phyloP scores from a whole-genome alignment of 2,113 vertebrate species.

The Melanerpes aurifrons region DNA sequence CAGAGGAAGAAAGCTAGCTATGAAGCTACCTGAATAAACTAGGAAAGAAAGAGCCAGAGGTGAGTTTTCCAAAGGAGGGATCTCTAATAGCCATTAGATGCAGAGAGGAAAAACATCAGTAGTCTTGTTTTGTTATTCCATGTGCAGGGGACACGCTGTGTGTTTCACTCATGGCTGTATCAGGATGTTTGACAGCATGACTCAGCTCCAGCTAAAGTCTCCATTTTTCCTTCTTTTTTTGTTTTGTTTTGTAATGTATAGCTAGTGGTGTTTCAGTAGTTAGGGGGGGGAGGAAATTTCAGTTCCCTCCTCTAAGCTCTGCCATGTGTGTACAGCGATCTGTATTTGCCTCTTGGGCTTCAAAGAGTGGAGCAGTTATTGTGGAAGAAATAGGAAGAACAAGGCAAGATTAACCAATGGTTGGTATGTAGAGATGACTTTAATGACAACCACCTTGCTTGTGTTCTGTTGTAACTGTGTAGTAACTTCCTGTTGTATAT shows the following conservation, averaged over 20 bases:
- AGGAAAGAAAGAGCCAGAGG: neutral
- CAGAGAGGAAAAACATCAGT: neutral
- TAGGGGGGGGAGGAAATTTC: neutral
- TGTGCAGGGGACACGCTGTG: neutral
- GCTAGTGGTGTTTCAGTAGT: neutral
- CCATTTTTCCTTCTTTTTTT: neutral
- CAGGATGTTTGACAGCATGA: neutral
- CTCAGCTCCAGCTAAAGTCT: neutral
- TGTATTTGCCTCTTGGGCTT: neutral
- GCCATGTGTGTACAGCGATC: neutral
- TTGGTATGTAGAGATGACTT: neutral
- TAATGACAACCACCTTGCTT: neutral
- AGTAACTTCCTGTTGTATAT: neutral
- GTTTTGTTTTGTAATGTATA: neutral
- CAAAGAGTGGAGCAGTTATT: neutral
- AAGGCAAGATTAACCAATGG: neutral
- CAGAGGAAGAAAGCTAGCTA: neutral
- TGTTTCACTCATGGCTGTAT: neutral
- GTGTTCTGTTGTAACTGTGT: neutral
- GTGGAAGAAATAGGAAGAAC: neutral
- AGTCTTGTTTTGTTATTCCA: neutral
- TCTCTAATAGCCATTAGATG: neutral
- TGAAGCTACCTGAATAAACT: neutral
- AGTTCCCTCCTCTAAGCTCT: neutral
- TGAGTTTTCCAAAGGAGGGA: neutral